These are phyloP conservation scores for Polyploca ridens DNA, from an alignment of 2,888 invertebrate genomes.

Conservation along the genomic window DNA sequence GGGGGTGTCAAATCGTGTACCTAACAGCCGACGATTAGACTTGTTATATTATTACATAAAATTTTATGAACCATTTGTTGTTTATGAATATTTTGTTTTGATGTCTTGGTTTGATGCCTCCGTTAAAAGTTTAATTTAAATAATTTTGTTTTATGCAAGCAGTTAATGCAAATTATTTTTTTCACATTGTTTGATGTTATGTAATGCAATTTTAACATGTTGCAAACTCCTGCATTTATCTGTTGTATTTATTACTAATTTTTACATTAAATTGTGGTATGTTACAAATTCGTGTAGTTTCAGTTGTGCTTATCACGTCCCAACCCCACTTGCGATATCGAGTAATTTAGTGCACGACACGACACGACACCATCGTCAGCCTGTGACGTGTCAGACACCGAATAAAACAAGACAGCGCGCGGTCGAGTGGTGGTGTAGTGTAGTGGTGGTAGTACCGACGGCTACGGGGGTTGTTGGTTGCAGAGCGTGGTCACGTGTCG, in stretches of 20 bases:
- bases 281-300: constrained; percentile 85
- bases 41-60: constrained; percentile 81
- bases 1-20: constrained; percentile 84
- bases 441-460: background rate
- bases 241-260: constrained; percentile 88
- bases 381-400: constrained; percentile 16
- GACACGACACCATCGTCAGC: background rate
- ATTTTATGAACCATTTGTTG: constrained; percentile 82
- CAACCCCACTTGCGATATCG: constrained; percentile 60
- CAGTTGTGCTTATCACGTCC: constrained; percentile 74
- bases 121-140: constrained; percentile 82
- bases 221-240: constrained; percentile 88
- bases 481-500: constrained; percentile 60
- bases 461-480: constrained; percentile 49
- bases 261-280: constrained; percentile 90
- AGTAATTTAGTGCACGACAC: constrained; percentile 39
- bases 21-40: constrained; percentile 68
- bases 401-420: background rate
- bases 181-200: constrained; percentile 85
- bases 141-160: constrained; percentile 84
- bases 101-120: constrained; percentile 84
- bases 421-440: background rate
- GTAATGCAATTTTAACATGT: constrained; percentile 85
- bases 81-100: constrained; percentile 78
- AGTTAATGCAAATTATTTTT: constrained; percentile 82